phyloP scores from a whole-genome alignment of 1,140 invertebrate species.

The Plectus sambesii region DNA sequence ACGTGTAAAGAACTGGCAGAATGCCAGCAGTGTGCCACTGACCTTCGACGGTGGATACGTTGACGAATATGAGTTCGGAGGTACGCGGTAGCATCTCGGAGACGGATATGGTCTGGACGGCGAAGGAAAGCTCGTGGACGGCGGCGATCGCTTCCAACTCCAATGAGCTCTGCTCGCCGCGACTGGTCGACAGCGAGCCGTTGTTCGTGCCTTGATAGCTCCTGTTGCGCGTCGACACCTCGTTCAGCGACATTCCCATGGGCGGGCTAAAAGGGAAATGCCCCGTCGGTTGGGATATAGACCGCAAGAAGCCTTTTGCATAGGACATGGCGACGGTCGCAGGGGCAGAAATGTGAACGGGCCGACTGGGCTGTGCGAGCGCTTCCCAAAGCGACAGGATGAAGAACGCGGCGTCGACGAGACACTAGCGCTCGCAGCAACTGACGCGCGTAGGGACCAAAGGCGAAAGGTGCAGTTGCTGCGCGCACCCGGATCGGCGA shows the following conservation, averaged over 20 bases:
- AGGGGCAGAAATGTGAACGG: no score
- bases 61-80: constrained; percentile 42
- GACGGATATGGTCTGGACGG: constrained; percentile 37
- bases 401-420: no score
- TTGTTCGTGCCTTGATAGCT: constrained; percentile 23
- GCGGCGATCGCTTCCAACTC: constrained; percentile 44
- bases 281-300: not conserved
- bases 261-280: constrained; percentile 27
- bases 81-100: constrained; percentile 45
- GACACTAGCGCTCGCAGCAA: no score
- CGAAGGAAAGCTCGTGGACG: constrained; percentile 39
- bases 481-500: no score
- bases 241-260: constrained; percentile 33
- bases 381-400: no score
- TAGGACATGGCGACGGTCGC: no score
- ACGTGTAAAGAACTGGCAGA: no score
- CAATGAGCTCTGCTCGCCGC: constrained; percentile 29
- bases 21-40: no score
- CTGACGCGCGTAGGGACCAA: no score
- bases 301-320: not conserved
- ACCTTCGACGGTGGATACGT: constrained; percentile 44
- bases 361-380: no score
- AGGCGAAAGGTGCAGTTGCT: no score
- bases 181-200: constrained; percentile 24
- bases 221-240: constrained; percentile 26